Evolutionary conservation across 2,888 invertebrate genomes (phyloP).

Genomic region (Drosophila atripex): DNA sequence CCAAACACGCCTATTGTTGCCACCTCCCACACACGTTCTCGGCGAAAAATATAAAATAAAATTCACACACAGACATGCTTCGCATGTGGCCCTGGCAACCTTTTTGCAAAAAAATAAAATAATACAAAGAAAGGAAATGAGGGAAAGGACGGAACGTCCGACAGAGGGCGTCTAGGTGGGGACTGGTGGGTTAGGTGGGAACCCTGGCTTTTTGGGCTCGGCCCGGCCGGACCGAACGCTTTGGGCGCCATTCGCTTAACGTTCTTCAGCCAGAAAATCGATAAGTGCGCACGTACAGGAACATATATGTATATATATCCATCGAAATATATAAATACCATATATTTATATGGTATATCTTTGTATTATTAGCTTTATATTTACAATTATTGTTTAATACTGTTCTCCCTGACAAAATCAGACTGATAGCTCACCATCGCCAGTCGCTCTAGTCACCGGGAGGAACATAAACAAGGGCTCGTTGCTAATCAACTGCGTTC

Average conservation of each 20-base stretch:
- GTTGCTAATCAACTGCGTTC: no score
- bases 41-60: background rate
- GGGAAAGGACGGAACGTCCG: conserved; percentile 2
- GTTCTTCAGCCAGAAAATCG: conserved; percentile 73
- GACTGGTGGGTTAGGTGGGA: conserved; percentile 12
- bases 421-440: no score
- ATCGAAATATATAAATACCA: conserved; percentile 16
- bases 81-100: conserved; percentile 46
- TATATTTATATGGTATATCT: background rate
- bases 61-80: conserved; percentile 14
- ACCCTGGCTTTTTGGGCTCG: conserved; percentile 29
- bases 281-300: conserved; percentile 71
- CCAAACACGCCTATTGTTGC: conserved; percentile 47
- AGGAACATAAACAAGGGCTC: no score
- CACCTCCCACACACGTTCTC: conserved; percentile 24
- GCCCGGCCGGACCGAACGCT: conserved; percentile 40
- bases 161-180: conserved; percentile 30
- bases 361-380: no score
- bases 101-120: conserved; percentile 23
- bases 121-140: background rate
- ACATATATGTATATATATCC: conserved; percentile 53
- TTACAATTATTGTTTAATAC: no score
- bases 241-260: conserved; percentile 66
- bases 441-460: no score
- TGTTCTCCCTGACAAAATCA: no score